A percentile compares a stretch with the other conserved stretches of the same genome.
Conservation (phyloP, 2,888 invertebrate species). For the Ceraclea dissimilis region DNA sequence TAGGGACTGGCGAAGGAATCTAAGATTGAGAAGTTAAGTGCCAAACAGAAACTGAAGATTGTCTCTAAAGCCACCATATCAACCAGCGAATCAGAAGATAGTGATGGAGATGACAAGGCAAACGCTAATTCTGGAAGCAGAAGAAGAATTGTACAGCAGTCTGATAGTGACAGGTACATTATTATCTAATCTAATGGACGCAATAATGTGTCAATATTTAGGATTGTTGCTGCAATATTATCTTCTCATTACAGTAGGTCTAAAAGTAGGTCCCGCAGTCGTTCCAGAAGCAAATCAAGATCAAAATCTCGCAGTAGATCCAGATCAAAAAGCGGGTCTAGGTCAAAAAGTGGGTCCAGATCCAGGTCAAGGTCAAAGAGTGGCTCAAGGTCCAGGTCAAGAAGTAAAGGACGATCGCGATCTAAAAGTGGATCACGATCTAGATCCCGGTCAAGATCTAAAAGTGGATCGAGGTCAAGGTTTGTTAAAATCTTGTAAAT, state of each 20-base stretch:
- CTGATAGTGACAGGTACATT: conserved; percentile 47
- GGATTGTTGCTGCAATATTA: too few species aligned
- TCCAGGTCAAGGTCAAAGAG: conserved; percentile 32
- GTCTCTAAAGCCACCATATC: conserved; percentile 94
- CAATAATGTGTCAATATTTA: too few species aligned
- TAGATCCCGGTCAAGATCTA: conserved; percentile 30
- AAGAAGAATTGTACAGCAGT: conserved; percentile 56
- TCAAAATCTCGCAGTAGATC: conserved; percentile 28
- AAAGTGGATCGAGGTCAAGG: conserved; percentile 32
- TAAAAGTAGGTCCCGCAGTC: neutral
- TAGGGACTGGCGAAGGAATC: conserved; percentile 26
- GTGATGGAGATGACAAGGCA: conserved; percentile 48
- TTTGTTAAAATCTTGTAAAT: conserved; percentile 25
- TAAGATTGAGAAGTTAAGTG: conserved; percentile 62
- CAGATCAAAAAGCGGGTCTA: conserved; percentile 28
- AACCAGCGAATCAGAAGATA: conserved; percentile 74
- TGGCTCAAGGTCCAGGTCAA: conserved; percentile 37
- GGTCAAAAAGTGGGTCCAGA: conserved; percentile 38
- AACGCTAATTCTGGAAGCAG: conserved; percentile 44
- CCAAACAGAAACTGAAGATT: conserved; percentile 80
- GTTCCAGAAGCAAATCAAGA: conserved; percentile 36
- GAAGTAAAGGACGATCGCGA: conserved; percentile 34
- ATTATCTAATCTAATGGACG: too few species aligned
- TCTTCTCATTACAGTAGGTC: neutral
- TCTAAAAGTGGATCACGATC: conserved; percentile 38